Conservation (phyloP, 2,113 vertebrate genomes). For the Psittacara wagleri region DNA sequence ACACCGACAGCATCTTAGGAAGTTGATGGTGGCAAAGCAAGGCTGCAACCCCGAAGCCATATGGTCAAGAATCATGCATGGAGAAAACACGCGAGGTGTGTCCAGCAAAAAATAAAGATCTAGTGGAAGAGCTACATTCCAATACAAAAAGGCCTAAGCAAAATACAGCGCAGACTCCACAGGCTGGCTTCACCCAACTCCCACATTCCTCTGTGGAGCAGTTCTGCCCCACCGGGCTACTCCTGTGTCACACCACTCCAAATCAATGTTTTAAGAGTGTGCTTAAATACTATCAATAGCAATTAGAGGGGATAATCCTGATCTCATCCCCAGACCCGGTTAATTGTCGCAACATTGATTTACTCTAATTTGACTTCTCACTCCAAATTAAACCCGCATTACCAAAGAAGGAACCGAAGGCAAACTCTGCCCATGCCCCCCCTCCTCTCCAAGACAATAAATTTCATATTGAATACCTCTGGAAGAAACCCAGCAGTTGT, state of each 20-base stretch:
- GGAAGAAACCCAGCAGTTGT: slow-evolving; percentile 50
- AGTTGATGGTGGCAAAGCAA: background rate
- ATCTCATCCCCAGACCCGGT: slow-evolving; percentile 70
- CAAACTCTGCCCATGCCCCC: background rate
- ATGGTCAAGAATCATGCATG: fast-evolving
- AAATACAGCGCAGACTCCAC: fast-evolving
- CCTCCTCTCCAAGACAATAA: slow-evolving; percentile 73
- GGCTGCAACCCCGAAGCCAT: background rate
- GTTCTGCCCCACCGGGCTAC: background rate
- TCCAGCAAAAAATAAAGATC: background rate
- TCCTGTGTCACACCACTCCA: background rate
- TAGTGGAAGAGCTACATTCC: background rate
- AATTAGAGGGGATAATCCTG: slow-evolving; percentile 69
- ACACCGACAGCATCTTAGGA: background rate
- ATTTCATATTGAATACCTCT: slow-evolving; percentile 80
- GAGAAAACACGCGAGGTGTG: background rate
- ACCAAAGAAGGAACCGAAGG: slow-evolving; percentile 29
- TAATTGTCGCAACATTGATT: slow-evolving; percentile 90
- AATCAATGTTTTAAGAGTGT: slow-evolving; percentile 59
- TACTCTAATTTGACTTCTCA: slow-evolving; percentile 74
- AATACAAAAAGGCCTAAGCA: background rate
- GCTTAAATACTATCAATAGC: slow-evolving; percentile 81
- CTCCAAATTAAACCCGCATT: slow-evolving; percentile 75
- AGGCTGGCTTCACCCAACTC: background rate
- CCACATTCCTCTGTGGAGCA: background rate